A percentile compares a stretch with the other conserved stretches of the same genome.
Evolutionary conservation across 2,888 invertebrate species (phyloP).

Genomic region (Acanthacorydalis orientalis): DNA sequence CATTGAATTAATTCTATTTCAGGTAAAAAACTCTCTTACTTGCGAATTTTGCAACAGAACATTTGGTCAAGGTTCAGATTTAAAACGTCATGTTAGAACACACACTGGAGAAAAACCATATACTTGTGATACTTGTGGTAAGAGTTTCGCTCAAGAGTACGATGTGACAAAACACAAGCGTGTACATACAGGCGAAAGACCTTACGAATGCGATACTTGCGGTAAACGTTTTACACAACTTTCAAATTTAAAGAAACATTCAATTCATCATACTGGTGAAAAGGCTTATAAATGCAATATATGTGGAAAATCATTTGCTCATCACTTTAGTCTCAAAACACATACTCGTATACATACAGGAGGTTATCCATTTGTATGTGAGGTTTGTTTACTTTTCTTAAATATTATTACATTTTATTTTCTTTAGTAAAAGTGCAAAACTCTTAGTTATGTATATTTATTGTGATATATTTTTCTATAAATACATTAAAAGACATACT

Average conservation of each 20-base stretch:
- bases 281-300: conserved; percentile 24
- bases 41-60: background rate
- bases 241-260: conserved; percentile 36
- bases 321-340: background rate
- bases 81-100: conserved; percentile 1
- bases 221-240: conserved; percentile 36
- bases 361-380: background rate
- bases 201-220: conserved; percentile 32
- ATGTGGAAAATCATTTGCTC: conserved; percentile 24
- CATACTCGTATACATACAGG: background rate
- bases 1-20: no score
- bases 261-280: conserved; percentile 19
- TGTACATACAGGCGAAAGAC: conserved; percentile 22
- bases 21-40: background rate
- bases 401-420: no score
- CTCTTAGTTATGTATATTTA: no score
- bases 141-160: conserved; percentile 21
- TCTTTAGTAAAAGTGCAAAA: no score
- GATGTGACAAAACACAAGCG: conserved; percentile 22
- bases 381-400: background rate
- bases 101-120: conserved; percentile 1
- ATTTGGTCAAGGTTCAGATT: background rate
- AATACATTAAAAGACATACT: no score
- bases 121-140: conserved; percentile 20
- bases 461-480: no score